Base-by-base conservation (phyloP, 23 tunicate species). In the Phallusia fumigata region DNA sequence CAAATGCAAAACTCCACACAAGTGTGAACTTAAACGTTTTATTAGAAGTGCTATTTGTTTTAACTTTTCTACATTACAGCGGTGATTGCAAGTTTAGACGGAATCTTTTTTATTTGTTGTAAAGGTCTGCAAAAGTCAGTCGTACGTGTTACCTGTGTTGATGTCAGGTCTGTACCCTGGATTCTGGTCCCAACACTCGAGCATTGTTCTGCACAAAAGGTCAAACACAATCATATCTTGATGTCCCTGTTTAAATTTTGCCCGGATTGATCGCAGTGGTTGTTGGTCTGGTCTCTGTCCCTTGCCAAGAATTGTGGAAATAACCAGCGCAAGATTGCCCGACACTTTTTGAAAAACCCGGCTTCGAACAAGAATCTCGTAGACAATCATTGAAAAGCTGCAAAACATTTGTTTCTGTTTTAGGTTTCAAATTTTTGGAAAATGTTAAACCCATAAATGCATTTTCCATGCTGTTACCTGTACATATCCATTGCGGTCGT, bases 301-400 rank as follows among this genome's bases (percentile, higher is more conserved):
- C 64, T 83, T 65, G 78, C 73, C 51, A 30, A 80, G 79, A 32
- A 86, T 86, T 44, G 84, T 86, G 49, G 84, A 80, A 44, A 86
- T 80, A 32, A 86, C 80, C 35, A 86, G 80, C 32, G 79, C 83
- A 30, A 80, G 83, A 77, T 80, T 86, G 32, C 78, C 90, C 0
- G 83, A 30, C 72, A 73, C 81, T 34, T 78, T 77, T 65, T 80
- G 84, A 53, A 76, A 86, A 12, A 86, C 84, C 33, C 84, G 80
- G 33, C 24, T 73, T 34, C 90, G 80, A 0, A 80, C 64, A 24
- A 86, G 34, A 30, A 86, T 82, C 52, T 86, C 90, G 64, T 86
- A 86, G 31, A 86, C 73, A 76, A 80, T 80, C 90, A 86, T 86
- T 53, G 90, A 65, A 64, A 86, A 72, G 35, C 90, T 86, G 90